These are phyloP conservation scores for Bombus polaris DNA, from an alignment of 1,140 invertebrate species.

Conservation along the genomic window DNA sequence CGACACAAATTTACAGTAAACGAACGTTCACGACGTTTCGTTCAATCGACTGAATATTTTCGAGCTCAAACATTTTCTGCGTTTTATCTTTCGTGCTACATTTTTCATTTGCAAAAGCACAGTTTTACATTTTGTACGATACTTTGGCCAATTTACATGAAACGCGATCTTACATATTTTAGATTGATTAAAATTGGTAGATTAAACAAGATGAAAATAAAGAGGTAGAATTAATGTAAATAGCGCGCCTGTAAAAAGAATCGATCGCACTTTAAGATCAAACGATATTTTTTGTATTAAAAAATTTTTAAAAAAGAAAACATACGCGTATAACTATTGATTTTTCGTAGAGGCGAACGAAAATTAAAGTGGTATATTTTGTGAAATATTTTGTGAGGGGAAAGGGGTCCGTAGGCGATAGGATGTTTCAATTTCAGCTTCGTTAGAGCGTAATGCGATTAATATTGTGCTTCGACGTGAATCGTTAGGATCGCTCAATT, in stretches of 20 bases:
- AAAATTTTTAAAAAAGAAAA: conserved; percentile 1
- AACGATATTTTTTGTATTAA: conserved; percentile 45
- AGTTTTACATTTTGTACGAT: not conserved
- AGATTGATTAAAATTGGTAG: not conserved
- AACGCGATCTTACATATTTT: not conserved
- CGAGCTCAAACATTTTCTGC: not conserved
- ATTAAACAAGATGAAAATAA: not conserved
- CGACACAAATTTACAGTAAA: not conserved
- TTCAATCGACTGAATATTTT: not conserved
- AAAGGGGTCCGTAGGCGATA: conserved; percentile 16
- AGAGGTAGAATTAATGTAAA: conserved; percentile 35
- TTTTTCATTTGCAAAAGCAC: not conserved
- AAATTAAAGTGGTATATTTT: conserved; percentile 62
- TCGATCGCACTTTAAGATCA: conserved; percentile 15
- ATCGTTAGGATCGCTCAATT: not conserved
- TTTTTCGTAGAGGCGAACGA: conserved; percentile 12
- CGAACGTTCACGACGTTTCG: not conserved
- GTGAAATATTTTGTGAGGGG: conserved; percentile 43
- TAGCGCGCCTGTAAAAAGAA: conserved; percentile 29
- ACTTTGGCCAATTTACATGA: not conserved
- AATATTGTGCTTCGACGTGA: conserved; percentile 24
- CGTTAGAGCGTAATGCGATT: not conserved
- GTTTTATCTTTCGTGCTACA: not conserved
- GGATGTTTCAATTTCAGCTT: conserved; percentile 31
- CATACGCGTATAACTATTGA: not conserved